A percentile compares a stretch with the other conserved stretches of the same genome.
Evolutionary conservation across 1,140 invertebrate genomes (phyloP).

Genomic region (Nephila pilipes): DNA sequence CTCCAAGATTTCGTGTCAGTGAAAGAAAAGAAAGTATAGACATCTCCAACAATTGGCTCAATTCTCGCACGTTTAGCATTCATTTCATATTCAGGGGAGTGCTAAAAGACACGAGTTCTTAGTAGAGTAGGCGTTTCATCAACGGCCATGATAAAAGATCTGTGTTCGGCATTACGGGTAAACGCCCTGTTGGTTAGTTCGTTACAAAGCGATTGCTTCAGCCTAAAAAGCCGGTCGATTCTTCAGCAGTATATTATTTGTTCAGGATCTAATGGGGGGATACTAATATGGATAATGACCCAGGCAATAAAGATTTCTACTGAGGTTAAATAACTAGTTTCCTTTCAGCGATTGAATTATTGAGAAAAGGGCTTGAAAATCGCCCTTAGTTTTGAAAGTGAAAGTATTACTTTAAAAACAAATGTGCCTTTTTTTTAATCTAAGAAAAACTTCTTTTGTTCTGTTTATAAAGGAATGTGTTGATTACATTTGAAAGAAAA

Average conservation of each 20-base stretch:
- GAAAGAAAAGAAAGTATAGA: conserved; percentile 22
- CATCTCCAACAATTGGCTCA: background rate
- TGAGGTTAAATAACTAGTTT: background rate
- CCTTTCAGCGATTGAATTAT: background rate
- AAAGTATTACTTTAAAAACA: background rate
- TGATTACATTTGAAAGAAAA: background rate
- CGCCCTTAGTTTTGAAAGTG: background rate
- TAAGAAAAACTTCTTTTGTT: background rate
- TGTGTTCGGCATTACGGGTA: background rate
- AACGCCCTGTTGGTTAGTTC: conserved; percentile 48
- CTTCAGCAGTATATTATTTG: background rate
- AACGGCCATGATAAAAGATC: conserved; percentile 42
- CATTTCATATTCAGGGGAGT: conserved; percentile 38
- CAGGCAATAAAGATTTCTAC: background rate
- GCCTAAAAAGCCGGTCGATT: background rate
- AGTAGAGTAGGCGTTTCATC: conserved; percentile 38
- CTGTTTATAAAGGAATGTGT: background rate
- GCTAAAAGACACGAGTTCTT: conserved; percentile 21
- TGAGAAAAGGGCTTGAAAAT: background rate
- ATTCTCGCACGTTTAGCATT: conserved; percentile 42
- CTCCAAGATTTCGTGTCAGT: conserved; percentile 6
- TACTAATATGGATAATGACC: conserved; percentile 48
- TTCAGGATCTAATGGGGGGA: background rate
- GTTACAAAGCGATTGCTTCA: background rate
- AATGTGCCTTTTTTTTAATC: background rate